A percentile compares a stretch with the other conserved stretches of the same genome.
phyloP scores from a whole-genome alignment of 2,888 invertebrate species.

The Himalopsyche kuldschensis region DNA sequence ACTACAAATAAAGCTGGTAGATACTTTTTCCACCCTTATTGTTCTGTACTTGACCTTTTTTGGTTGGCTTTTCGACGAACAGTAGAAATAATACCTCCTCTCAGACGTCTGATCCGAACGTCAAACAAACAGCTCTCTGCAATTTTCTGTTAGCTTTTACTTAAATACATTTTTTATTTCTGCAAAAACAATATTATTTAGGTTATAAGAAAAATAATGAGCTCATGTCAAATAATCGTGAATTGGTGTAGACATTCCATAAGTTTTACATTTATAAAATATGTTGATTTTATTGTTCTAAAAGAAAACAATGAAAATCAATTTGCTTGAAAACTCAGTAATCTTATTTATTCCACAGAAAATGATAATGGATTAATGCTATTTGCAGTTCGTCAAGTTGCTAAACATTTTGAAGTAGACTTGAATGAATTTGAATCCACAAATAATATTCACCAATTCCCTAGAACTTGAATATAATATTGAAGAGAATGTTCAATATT shows the following conservation, averaged over 20 bases:
- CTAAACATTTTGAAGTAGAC: too few species aligned
- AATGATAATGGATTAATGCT: too few species aligned
- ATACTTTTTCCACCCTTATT: background rate
- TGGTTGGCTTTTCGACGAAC: background rate
- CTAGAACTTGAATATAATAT: too few species aligned
- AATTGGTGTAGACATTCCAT: background rate
- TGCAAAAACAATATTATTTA: background rate
- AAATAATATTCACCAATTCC: too few species aligned
- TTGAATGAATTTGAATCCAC: too few species aligned
- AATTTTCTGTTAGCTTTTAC: slow-evolving; percentile 1
- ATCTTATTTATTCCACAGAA: too few species aligned
- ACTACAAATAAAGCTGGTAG: background rate
- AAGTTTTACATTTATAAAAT: too few species aligned
- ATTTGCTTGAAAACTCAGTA: too few species aligned
- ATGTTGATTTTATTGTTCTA: too few species aligned
- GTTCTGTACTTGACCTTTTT: background rate
- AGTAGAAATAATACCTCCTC: background rate
- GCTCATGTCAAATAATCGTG: background rate
- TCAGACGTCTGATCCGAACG: slow-evolving; percentile 23
- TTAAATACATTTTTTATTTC: background rate
- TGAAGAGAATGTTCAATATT: too few species aligned
- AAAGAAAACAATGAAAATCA: too few species aligned
- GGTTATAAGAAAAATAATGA: background rate
- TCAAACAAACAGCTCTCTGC: slow-evolving; percentile 22
- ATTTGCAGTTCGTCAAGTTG: too few species aligned